Conservation (phyloP, 2,113 vertebrate genomes). For the Rattus rattus region DNA sequence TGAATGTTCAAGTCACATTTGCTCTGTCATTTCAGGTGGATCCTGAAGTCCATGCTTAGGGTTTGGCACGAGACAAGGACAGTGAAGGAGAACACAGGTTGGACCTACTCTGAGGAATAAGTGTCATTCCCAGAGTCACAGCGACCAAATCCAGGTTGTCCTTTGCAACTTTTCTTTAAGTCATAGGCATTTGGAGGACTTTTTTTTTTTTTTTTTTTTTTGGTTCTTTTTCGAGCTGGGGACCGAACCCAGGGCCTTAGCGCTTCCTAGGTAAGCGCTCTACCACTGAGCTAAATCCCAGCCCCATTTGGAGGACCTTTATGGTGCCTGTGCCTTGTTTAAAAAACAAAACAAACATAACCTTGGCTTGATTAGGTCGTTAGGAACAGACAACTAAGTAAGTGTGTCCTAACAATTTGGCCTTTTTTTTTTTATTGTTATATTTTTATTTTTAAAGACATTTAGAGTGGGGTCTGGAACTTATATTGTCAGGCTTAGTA, state of each 20-base stretch:
- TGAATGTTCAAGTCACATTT: neutral
- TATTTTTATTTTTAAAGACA: neutral
- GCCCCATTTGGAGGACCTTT: neutral
- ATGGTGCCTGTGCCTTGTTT: neutral
- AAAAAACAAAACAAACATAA: neutral
- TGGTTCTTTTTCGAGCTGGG: too few relatives aligned
- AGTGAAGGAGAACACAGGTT: neutral
- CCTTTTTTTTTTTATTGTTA: too few relatives aligned
- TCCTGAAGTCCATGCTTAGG: neutral
- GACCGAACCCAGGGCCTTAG: too few relatives aligned
- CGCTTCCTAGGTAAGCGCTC: too few relatives aligned
- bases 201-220: too few relatives aligned
- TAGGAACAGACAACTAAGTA: neutral
- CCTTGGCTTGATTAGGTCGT: conserved; percentile 9
- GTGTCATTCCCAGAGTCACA: neutral
- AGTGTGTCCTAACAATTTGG: neutral
- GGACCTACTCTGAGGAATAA: neutral
- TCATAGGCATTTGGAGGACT: neutral
- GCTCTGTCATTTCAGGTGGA: neutral
- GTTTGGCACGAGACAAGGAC: neutral
- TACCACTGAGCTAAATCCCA: too few relatives aligned
- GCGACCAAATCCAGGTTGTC: neutral
- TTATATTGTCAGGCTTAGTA: neutral
- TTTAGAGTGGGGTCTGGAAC: neutral
- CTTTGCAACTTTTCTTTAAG: neutral